Evolutionary conservation across 2,888 invertebrate species (phyloP), one percentile per base, ranked within the genome.

Genomic region (Ophonus ardosiacus): DNA sequence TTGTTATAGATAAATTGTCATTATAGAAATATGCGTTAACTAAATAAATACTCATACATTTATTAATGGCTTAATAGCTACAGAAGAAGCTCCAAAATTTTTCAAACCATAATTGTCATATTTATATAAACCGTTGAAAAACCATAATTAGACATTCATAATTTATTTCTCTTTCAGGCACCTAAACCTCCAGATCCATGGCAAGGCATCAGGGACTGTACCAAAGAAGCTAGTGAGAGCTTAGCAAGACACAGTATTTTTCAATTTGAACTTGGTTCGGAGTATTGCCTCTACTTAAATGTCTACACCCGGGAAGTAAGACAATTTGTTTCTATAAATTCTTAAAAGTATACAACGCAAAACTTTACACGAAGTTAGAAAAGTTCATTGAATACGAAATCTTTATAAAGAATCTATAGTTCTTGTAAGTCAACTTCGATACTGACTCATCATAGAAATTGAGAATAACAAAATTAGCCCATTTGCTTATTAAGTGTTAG

Each of bases 281-380:
- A 92, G 86, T 91, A 92, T 88, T 92, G 92, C 79, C 87, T 92
- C 1, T 91, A 91, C 86, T 85, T 92, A 6, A 92, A 92, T 88
- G 91, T 92, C 15, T 88, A 87, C 43, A 86, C 87, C 6, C 85
- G 86, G 3, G 76, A 86, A 81, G 87, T 87, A 86, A 81, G 7
- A 21, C 59, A 59, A 65, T 40, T 74, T 74, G 4, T 40, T 51
- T 18, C 78, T 78, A 18, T 10, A 56, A 18, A 74, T 1, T 51
- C 17, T 15, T 24, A 56, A 51, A 51, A 51, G 43, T 51, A 51
- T 10, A 51, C 43, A 51, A 51, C 43, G 7, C 13, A 51, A 51
- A 51, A 51, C 13, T 4, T 10, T 5, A 51, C 43, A 51, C 13
- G 10, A 10, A 6, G 43, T n/a, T 7, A 43, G 10, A 43, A 43